Evolutionary conservation across 2,797 vertebrate species (phyloP), one percentile per base, ranked within the genome.

Genomic region (Melanotaenia parkinsoni): DNA sequence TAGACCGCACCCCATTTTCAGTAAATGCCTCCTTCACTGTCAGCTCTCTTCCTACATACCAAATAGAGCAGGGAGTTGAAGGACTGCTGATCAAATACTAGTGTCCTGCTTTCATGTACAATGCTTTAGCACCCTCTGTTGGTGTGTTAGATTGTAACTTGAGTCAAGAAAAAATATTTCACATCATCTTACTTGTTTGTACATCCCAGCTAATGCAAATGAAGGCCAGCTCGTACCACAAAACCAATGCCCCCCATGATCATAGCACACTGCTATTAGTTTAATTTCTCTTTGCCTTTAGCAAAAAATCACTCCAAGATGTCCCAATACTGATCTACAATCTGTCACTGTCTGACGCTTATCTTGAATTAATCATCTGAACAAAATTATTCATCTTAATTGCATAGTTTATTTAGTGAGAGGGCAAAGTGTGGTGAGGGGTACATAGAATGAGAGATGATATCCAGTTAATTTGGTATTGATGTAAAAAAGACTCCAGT

Each of bases 41-140:
- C 58, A 32, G 79, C 45, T 75, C 74, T 76, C 79, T 81, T 88
- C 75, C 77, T 77, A 74, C 86, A 88, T 85, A 88, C 76, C 71
- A 90, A 90, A 70, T 26, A 85, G 83, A 79, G 73, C 64, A 74
- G 67, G 67, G 77, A 66, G 64, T 84, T 79, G 85, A 80, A 75
- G 82, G 84, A 67, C 62, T 5, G 65, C 65, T 80, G 83, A 81
- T 86, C 86, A 85, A 83, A 86, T 60, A 67, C 63, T 84, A 81
- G 60, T 54, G 58, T 74, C 62, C 70, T 33, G 58, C 60, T 69
- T 58, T 68, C 69, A 88, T 86, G 72, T 63, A 69, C 77, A 71
- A 82, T 86, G 61, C 89, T 86, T 81, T 66, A 89, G 85, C 85
- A n/a, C 88, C 90, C 88, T 88, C 92, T 91, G 53, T 83, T 81